These are phyloP conservation scores for Ophthalmolycus amberensis DNA, from an alignment of 2,113 vertebrate species.

Conservation along the genomic window DNA sequence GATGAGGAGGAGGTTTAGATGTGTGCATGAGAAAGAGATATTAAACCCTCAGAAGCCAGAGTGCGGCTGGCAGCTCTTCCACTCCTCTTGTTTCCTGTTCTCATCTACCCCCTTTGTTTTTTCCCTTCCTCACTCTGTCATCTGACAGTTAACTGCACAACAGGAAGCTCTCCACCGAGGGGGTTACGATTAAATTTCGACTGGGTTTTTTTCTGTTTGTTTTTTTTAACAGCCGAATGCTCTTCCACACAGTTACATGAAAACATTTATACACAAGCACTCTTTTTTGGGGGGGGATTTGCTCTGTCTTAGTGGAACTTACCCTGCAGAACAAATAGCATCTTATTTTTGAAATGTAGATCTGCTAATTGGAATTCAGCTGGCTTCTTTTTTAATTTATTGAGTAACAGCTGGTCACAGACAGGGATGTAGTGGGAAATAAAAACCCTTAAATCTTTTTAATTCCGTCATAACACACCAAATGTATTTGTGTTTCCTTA, in stretches of 20 bases:
- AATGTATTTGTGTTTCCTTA: slow-evolving; percentile 46
- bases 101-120: slow-evolving; percentile 55
- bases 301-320: slow-evolving; percentile 17
- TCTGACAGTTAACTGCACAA: slow-evolving; percentile 67
- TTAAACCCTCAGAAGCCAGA: slow-evolving; percentile 69
- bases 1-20: slow-evolving; percentile 71
- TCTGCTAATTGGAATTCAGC: slow-evolving; percentile 49
- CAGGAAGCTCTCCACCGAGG: slow-evolving; percentile 39
- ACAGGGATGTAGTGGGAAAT: slow-evolving; percentile 50
- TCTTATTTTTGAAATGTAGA: slow-evolving; percentile 43
- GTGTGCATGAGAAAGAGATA: slow-evolving; percentile 71
- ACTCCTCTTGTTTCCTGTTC: slow-evolving; percentile 70
- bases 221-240: slow-evolving; percentile 12
- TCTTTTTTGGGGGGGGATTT: neutral
- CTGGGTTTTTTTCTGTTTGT: neutral
- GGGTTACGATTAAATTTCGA: slow-evolving; percentile 26
- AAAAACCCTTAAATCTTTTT: slow-evolving; percentile 63
- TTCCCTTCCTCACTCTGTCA: slow-evolving; percentile 46
- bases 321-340: slow-evolving; percentile 30
- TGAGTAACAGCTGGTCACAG: slow-evolving; percentile 60
- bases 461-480: slow-evolving; percentile 50
- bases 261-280: slow-evolving; percentile 34
- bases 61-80: slow-evolving; percentile 69
- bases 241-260: slow-evolving; percentile 15
- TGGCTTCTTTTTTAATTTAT: slow-evolving; percentile 59